Evolutionary conservation across 2,113 vertebrate genomes (phyloP), one percentile per base, ranked within the genome.

Genomic region (Hippolais icterina): DNA sequence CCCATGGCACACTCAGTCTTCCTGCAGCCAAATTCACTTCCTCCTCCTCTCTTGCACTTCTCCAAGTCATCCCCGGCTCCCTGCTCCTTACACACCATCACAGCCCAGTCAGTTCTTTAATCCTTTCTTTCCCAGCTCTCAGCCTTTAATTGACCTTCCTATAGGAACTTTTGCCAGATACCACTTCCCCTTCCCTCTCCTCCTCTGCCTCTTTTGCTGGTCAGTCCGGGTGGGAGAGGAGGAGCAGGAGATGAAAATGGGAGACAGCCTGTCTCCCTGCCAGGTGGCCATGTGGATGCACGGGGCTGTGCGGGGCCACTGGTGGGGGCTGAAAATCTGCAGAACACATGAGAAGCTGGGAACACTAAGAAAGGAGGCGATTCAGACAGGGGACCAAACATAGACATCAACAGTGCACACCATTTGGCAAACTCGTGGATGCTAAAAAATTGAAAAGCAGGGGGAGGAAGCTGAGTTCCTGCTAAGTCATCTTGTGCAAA

Each of bases 261-360:
- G 60, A 90, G 79, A 77, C 90, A 89, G 68, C 1, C 46, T 77
- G 88, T 93, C 88, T 96, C 85, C 83, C 68, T 49, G 28, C 57
- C 54, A 63, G 85, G 86, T 59, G 79, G 46, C 59, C 59, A 6
- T 2, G 9, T 15, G 18, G 84, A 87, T 65, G 24, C 81, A 42
- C 2, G 0, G 39, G 49, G n/a, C 6, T 39, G 53, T 49, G 61
- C 0, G 0, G 28, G 3, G 2, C 19, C 11, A 0, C 0, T 5
- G 10, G 18, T 8, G 15, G 25, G 23, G 42, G 28, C 27, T 70
- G 83, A 28, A 77, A 88, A 90, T 95, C 54, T 88, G 90, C 56
- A 77, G 70, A 94, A 66, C 90, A 92, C 50, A 66, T 83, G 94
- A 83, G 64, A 61, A 90, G 39, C 23, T 69, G 71, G 66, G 29